Percentiles rank a stretch among this genome's conserved stretches.
phyloP scores from a whole-genome alignment of 2,888 invertebrate genomes.

The Strigamia maritima region DNA sequence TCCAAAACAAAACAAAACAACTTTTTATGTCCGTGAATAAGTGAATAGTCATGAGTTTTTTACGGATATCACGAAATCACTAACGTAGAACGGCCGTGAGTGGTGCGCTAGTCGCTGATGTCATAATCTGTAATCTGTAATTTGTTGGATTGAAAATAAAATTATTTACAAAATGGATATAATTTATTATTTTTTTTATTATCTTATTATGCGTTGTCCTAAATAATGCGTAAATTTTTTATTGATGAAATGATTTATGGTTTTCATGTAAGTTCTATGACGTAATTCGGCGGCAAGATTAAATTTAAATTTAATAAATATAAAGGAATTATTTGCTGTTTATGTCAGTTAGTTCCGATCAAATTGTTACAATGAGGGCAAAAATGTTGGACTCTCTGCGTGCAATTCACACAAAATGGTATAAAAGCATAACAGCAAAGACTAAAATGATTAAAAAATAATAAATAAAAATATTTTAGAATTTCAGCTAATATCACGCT shows the following conservation, averaged over 20 bases:
- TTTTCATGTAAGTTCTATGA: no score
- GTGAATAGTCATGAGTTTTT: background rate
- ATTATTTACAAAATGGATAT: no score
- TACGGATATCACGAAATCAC: background rate
- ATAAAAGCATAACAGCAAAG: background rate
- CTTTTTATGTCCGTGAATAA: conserved; percentile 90
- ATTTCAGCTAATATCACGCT: no score
- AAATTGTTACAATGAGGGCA: background rate
- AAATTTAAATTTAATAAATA: no score
- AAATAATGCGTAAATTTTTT: no score
- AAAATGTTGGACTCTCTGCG: background rate
- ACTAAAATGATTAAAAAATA: background rate
- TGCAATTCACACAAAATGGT: background rate
- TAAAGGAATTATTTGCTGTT: no score
- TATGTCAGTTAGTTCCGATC: background rate
- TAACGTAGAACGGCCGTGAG: background rate
- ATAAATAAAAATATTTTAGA: background rate
- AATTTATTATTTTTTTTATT: no score
- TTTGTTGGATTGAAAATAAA: no score
- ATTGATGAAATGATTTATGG: no score
- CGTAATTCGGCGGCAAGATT: no score
- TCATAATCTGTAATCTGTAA: background rate
- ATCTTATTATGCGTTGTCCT: no score
- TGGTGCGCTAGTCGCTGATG: background rate
- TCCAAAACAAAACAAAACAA: conserved; percentile 47